These are phyloP conservation scores for Oreochromis grahami DNA, from an alignment of 2,797 vertebrate genomes.

Conservation along the genomic window DNA sequence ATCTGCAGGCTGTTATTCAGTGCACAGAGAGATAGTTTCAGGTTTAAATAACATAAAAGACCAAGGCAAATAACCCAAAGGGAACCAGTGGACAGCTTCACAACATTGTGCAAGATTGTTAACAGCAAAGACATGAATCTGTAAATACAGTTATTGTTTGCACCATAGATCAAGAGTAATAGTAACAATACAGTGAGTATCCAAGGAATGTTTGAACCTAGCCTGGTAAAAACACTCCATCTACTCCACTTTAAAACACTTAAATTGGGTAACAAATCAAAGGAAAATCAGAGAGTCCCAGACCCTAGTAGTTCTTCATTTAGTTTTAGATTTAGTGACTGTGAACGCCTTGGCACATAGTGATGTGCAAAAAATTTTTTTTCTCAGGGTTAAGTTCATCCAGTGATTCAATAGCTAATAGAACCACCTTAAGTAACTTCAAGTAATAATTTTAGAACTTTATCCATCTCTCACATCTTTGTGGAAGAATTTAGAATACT, in stretches of 20 bases:
- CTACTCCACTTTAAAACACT: not conserved
- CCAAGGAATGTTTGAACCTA: not conserved
- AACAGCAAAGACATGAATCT: constrained; percentile 17
- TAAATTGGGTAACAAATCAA: not conserved
- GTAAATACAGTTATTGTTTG: not conserved
- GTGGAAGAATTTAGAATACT: not conserved
- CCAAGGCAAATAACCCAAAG: constrained; percentile 9
- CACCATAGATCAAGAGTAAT: not conserved
- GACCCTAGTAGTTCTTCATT: not conserved
- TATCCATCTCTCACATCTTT: not conserved
- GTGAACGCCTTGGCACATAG: not conserved
- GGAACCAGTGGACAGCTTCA: not conserved
- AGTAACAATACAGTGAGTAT: not conserved
- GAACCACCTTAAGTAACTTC: not conserved
- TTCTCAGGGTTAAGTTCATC: not conserved
- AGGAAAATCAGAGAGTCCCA: not conserved
- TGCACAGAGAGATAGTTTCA: not conserved
- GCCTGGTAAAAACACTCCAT: not conserved
- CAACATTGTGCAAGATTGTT: not conserved
- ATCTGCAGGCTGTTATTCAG: not conserved
- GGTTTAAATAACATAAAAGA: constrained; percentile 15
- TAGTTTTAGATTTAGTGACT: not conserved
- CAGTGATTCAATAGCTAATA: not conserved
- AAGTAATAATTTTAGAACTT: not conserved
- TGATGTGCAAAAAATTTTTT: not conserved